Base-by-base conservation (phyloP, 2,113 vertebrate genomes). In the Aptenodytes patagonicus region DNA sequence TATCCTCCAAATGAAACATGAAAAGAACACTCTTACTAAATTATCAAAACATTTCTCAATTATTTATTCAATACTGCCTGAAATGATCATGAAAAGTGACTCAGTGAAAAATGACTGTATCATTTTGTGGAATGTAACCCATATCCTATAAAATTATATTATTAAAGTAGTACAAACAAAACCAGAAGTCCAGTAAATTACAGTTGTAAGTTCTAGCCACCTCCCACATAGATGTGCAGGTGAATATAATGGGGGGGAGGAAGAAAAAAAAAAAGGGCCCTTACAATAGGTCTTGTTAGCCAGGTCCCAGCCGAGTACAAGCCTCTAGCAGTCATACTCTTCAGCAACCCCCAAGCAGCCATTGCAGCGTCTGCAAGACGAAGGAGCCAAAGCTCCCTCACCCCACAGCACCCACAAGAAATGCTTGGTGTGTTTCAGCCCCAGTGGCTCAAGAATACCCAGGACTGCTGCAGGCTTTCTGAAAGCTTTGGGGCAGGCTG, bases 61-160 rank as follows among this genome's bases (percentile, higher is more conserved):
- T 93, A 57, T 93, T 96, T 96, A 77, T 71, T 87, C 78, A 89
- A 25, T 84, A 64, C 26, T 84, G n/a, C 34, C 69, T 92, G 80
- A 89, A 95, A 76, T 16, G 10, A 88, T 86, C 10, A 31, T 29
- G 68, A 73, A 62, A 86, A 83, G 22, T 78, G 86, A 78, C 51
- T 87, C 68, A 69, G 55, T 76, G 79, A 85, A 88, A 85, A 92
- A 85, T 61, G 31, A 57, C 55, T 52, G 51, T 70, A 51, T 68
- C 22, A 73, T 90, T 93, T 86, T 42, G 71, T 17, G 70, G 64
- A 83, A 76, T 46, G 46, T 28, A 83, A 69, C 73, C 15, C 25
- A 34, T 14, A 13, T 46, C 46, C 58, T 77, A 28, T 40, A 72
- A 61, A 86, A 68, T 68, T 68, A 36, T 40, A 55, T 18, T 36